phyloP scores from a whole-genome alignment of 2,113 vertebrate genomes.

The Azemiops feae region DNA sequence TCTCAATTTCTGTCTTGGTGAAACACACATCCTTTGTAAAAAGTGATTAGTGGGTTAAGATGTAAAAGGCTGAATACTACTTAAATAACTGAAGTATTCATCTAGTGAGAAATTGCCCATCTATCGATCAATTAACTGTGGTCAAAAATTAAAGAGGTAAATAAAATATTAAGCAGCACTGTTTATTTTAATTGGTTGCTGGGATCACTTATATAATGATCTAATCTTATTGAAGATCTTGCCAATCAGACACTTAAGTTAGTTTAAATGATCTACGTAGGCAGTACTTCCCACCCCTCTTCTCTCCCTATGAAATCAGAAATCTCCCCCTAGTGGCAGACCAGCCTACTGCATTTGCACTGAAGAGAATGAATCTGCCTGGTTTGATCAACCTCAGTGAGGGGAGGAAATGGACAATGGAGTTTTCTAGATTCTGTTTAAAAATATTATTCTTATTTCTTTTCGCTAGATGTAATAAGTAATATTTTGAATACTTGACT shows the following conservation, averaged over 20 bases:
- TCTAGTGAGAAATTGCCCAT: not conserved
- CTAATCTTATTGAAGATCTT: not conserved
- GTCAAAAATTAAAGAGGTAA: not conserved
- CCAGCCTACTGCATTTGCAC: not conserved
- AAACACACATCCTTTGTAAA: not conserved
- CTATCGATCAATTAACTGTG: not conserved
- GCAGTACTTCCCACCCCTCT: not conserved
- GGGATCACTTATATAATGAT: not conserved
- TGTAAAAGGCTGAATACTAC: not conserved
- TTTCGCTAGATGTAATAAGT: not conserved
- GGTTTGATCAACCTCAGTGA: not conserved
- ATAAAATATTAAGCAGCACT: not conserved
- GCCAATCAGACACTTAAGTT: not conserved
- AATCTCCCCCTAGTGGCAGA: not conserved
- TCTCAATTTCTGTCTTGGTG: not conserved
- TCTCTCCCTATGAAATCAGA: not conserved
- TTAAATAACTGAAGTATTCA: not conserved
- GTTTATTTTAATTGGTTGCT: not conserved
- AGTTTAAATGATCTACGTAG: not conserved
- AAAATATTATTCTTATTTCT: not conserved
- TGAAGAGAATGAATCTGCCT: not conserved
- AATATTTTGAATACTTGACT: not conserved
- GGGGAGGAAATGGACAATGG: not conserved
- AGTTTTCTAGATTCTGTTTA: not conserved
- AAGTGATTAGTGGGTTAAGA: not conserved